Conservation (phyloP, 1,140 invertebrate genomes). For the Drosophila kurseongensis region DNA sequence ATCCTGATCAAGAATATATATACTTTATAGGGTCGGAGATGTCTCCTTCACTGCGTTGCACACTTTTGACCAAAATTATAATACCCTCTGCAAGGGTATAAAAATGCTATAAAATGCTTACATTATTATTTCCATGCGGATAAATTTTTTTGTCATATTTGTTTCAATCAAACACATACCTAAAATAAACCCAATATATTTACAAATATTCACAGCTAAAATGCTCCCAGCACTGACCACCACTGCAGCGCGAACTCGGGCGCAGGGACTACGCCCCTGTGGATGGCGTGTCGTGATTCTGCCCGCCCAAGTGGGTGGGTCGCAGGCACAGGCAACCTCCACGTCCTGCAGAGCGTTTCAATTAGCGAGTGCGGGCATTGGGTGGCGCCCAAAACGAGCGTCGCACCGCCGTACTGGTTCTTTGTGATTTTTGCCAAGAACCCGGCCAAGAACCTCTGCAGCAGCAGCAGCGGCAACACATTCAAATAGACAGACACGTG, state of each 20-base stretch:
- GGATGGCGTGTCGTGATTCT: slow-evolving; percentile 35
- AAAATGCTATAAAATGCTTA: too few species aligned
- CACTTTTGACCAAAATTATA: too few species aligned
- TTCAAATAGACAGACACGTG: slow-evolving; percentile 80
- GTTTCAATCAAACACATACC: too few species aligned
- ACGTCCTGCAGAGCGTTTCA: slow-evolving; percentile 32
- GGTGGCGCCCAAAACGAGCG: slow-evolving; percentile 51
- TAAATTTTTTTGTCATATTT: background rate
- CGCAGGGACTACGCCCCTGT: slow-evolving; percentile 54
- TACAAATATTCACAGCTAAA: too few species aligned
- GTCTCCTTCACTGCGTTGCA: too few species aligned
- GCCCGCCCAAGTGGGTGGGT: slow-evolving; percentile 61
- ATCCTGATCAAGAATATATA: too few species aligned
- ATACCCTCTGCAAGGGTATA: too few species aligned
- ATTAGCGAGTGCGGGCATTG: slow-evolving; percentile 65
- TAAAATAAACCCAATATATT: background rate
- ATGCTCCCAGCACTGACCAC: slow-evolving; percentile 1
- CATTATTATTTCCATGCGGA: too few species aligned
- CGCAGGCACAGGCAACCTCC: slow-evolving; percentile 37
- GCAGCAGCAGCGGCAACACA: slow-evolving; percentile 45
- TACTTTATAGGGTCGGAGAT: too few species aligned
- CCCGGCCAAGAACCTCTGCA: slow-evolving; percentile 59
- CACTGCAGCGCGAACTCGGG: background rate
- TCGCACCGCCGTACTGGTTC: slow-evolving; percentile 61
- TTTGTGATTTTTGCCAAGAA: slow-evolving; percentile 73